A percentile compares a stretch with the other conserved stretches of the same genome.
These are phyloP conservation scores for Clarias fuscus DNA, from an alignment of 2,797 vertebrate species.

Conservation along the genomic window DNA sequence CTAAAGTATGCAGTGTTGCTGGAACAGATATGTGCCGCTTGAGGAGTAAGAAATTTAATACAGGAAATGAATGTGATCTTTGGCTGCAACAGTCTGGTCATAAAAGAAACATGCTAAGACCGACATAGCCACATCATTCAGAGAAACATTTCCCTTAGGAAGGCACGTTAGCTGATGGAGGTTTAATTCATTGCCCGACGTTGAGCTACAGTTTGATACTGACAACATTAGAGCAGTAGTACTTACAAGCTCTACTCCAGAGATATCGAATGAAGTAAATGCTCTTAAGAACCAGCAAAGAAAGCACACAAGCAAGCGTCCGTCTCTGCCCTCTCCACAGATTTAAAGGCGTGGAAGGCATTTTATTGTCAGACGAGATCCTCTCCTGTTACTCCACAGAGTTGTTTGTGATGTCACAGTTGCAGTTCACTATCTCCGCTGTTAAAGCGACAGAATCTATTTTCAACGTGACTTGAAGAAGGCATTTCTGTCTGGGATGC, in stretches of 20 bases:
- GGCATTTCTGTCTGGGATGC: not conserved
- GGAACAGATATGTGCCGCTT: no score
- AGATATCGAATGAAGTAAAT: conserved; percentile 25
- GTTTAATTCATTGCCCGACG: not conserved
- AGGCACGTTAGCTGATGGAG: not conserved
- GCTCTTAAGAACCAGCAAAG: conserved; percentile 15
- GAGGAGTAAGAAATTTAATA: no score
- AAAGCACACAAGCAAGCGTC: conserved; percentile 19
- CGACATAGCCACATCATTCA: not conserved
- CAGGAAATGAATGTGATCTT: no score
- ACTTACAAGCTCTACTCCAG: conserved; percentile 40
- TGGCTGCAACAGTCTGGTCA: not conserved
- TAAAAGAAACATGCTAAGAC: conserved; percentile 10
- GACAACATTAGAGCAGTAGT: conserved; percentile 17
- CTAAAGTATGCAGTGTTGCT: no score
- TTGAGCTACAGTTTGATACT: not conserved
- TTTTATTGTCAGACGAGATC: conserved; percentile 29
- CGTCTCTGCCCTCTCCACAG: conserved; percentile 1
- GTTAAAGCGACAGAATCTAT: conserved; percentile 53
- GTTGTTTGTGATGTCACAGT: conserved; percentile 52
- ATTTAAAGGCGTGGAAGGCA: conserved; percentile 37
- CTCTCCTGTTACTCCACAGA: conserved; percentile 24
- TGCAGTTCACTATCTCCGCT: conserved; percentile 23
- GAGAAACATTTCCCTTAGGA: conserved; percentile 2
- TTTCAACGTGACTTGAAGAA: not conserved